A percentile compares a stretch with the other conserved stretches of the same genome.
Conservation (phyloP, 2,113 vertebrate species). For the Leiothrix lutea region DNA sequence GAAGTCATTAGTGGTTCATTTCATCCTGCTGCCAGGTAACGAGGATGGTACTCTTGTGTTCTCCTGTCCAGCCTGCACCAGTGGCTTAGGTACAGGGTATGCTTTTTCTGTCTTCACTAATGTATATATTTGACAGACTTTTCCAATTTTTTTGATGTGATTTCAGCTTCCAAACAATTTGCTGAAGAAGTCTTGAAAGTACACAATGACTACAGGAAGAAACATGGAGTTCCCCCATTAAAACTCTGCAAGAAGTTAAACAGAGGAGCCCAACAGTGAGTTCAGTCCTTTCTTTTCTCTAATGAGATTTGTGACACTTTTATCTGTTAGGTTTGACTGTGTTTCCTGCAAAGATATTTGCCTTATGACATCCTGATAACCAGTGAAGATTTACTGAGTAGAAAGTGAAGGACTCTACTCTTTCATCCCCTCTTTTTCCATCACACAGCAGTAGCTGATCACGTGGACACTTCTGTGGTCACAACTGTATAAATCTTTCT, state of each 20-base stretch:
- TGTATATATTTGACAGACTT: not conserved
- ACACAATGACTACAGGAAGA: slow-evolving; percentile 91
- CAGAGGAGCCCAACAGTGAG: slow-evolving; percentile 88
- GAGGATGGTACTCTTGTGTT: not conserved
- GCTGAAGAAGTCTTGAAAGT: slow-evolving; percentile 84
- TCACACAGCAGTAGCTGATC: not conserved
- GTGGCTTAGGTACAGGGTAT: not conserved
- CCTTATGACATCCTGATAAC: not conserved
- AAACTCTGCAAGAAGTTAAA: slow-evolving; percentile 89
- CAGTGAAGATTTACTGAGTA: not conserved
- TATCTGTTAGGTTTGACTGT: not conserved
- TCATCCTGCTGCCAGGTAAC: not conserved
- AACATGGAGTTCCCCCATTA: slow-evolving; percentile 86
- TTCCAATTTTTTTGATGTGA: not conserved
- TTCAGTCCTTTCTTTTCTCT: slow-evolving; percentile 10
- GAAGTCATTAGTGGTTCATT: not conserved
- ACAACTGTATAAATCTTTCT: not conserved
- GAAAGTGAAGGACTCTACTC: not conserved
- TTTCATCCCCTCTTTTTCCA: not conserved
- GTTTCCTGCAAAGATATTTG: not conserved
- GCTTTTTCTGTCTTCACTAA: not conserved
- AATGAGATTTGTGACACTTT: not conserved
- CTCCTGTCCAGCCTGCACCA: not conserved
- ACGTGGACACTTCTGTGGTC: not conserved
- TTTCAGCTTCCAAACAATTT: slow-evolving; percentile 92